Evolutionary conservation across 2,888 invertebrate genomes (phyloP), one percentile per base, ranked within the genome.

Genomic region (Danaus chrysippus): DNA sequence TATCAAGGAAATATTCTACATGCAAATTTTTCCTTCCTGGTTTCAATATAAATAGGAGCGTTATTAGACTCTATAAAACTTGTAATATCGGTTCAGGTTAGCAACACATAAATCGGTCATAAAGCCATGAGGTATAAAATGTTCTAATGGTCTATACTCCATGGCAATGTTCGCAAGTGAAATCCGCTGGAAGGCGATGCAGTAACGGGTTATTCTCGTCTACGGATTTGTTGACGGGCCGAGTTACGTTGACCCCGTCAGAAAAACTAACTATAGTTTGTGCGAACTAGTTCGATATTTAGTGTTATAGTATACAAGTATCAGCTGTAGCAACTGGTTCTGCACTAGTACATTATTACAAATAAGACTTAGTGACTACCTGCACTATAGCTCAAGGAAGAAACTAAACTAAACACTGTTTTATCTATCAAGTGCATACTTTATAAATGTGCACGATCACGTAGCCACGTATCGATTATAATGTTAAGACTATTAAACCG

Each of bases 131-230:
- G 71, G 73, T 74, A 76, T 76, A 77, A 77, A 81, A 80, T 81
- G 79, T 79, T 82, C 81, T 83, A 67, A 67, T 67, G 67, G 67
- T 67, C 64, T 62, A 84, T n/a, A n/a, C n/a, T n/a, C n/a, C n/a
- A n/a, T 70, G 83, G 79, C 80, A 74, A 74, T 76, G 74, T 74
- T 77, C 71, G 73, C 75, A 81, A 80, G 86, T 82, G 86, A 86
- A 86, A 85, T 78, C 82, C 81, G 76, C 81, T 87, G 83, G 86
- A 84, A 83, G 82, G 76, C 80, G 83, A 79, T 84, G 87, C 83
- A 82, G 83, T 85, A 88, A 88, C 90, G 87, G 87, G 89, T 89
- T 90, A 90, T 90, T 90, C 89, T 90, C 79, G 89, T 81, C 89
- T 82, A 86, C 81, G 83, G 87, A 86, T 88, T 88, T 88, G 89